Evolutionary conservation across 2,113 vertebrate species (phyloP).

Genomic region (Mormoops blainvillei): DNA sequence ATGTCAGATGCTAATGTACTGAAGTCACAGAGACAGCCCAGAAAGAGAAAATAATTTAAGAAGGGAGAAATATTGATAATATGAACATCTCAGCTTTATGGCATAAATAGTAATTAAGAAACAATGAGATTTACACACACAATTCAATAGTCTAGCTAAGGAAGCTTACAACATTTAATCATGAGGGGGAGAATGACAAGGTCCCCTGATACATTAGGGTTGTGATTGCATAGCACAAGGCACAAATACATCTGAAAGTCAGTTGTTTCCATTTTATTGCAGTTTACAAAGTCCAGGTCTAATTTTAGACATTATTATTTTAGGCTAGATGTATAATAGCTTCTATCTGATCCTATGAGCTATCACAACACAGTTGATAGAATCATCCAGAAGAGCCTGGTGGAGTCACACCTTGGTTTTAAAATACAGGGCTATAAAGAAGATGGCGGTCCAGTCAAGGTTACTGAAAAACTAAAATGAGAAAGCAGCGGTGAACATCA

Average conservation of each 20-base stretch:
- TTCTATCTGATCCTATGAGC: constrained; percentile 69
- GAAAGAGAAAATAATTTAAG: constrained; percentile 59
- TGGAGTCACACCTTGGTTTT: constrained; percentile 55
- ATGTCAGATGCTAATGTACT: constrained; percentile 55
- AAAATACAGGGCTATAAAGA: constrained; percentile 48
- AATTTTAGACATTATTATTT: constrained; percentile 70
- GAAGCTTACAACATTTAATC: constrained; percentile 62
- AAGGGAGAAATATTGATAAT: constrained; percentile 65
- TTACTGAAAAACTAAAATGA: background rate
- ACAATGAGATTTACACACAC: constrained; percentile 65
- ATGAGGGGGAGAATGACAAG: constrained; percentile 54
- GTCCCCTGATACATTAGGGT: constrained; percentile 62
- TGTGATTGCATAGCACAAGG: constrained; percentile 56
- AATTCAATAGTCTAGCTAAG: constrained; percentile 53
- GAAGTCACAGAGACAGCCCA: constrained; percentile 58
- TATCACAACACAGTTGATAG: constrained; percentile 72
- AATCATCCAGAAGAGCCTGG: constrained; percentile 54
- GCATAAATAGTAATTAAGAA: constrained; percentile 61
- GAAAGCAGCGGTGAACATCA: background rate
- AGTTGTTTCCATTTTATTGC: constrained; percentile 72
- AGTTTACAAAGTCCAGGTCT: constrained; percentile 68
- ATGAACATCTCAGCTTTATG: constrained; percentile 59
- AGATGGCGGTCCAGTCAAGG: constrained; percentile 10
- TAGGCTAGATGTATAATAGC: constrained; percentile 64
- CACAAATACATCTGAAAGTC: constrained; percentile 72